These are phyloP conservation scores for Camponotus fellah DNA, from an alignment of 2,888 invertebrate genomes.

Conservation along the genomic window DNA sequence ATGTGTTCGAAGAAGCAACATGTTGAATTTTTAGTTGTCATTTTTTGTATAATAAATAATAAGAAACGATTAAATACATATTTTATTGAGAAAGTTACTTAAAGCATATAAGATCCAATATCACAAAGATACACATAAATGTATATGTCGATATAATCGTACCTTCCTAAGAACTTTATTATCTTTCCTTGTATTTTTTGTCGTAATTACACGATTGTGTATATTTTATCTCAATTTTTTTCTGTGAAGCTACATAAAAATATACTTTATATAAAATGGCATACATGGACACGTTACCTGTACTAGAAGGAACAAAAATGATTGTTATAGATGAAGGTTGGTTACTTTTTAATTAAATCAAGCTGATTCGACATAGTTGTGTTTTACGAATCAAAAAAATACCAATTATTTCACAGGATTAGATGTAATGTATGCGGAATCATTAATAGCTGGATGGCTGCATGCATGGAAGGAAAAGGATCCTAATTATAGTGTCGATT, in stretches of 20 bases:
- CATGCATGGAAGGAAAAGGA: conserved; percentile 74
- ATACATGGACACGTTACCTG: conserved; percentile 73
- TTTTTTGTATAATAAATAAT: background rate
- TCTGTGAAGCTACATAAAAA: background rate
- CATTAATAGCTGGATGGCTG: conserved; percentile 81
- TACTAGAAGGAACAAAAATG: conserved; percentile 75
- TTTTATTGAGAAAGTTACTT: background rate
- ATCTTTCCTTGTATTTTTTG: background rate
- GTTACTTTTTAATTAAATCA: background rate
- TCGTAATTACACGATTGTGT: background rate
- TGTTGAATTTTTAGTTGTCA: background rate
- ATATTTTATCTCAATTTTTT: background rate
- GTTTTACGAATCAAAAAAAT: background rate
- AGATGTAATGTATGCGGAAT: conserved; percentile 74
- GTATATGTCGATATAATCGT: background rate
- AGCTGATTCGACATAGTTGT: background rate
- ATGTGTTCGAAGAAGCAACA: background rate
- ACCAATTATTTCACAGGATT: conserved; percentile 72
- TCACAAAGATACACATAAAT: background rate
- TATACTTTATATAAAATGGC: conserved; percentile 64
- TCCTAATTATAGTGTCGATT: conserved; percentile 65
- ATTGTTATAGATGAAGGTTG: conserved; percentile 82
- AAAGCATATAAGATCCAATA: background rate
- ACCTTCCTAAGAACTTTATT: background rate
- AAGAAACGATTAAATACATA: background rate